These are phyloP conservation scores for Argentina silus DNA, from an alignment of 2,797 vertebrate genomes.

Conservation along the genomic window DNA sequence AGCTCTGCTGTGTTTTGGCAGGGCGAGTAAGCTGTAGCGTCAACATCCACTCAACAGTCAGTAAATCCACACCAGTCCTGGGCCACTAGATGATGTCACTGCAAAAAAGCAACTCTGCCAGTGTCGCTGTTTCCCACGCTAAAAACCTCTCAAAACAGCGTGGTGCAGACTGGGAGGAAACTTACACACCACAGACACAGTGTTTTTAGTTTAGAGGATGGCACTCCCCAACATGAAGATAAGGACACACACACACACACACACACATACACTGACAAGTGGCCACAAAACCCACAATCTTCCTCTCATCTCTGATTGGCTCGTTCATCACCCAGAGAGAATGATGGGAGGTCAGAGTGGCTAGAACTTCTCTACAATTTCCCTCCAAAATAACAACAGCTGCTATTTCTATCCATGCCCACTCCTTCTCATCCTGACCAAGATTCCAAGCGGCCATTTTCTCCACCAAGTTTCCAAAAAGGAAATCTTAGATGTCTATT, in stretches of 20 bases:
- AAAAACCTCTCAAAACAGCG: constrained; percentile 20
- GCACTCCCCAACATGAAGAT: neutral
- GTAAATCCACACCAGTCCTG: constrained; percentile 9
- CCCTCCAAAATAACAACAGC: constrained; percentile 25
- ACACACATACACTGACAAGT: neutral
- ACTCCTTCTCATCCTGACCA: neutral
- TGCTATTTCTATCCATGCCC: constrained; percentile 26
- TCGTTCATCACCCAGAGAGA: constrained; percentile 3
- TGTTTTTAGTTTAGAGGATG: neutral
- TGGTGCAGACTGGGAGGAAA: constrained; percentile 13
- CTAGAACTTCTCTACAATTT: constrained; percentile 6
- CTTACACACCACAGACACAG: constrained; percentile 9
- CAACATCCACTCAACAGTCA: constrained; percentile 24
- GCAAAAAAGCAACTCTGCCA: constrained; percentile 3
- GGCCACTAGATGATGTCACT: neutral
- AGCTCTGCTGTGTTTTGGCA: constrained; percentile 11
- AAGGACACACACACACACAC: neutral
- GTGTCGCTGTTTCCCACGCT: constrained; percentile 15
- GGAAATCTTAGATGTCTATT: constrained; percentile 5
- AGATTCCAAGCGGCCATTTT: constrained; percentile 4
- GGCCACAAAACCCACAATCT: neutral
- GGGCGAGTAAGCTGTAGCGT: neutral
- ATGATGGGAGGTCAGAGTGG: constrained; percentile 9
- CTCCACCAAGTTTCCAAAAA: constrained; percentile 21
- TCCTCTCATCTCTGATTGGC: constrained; percentile 2